Base-by-base conservation (phyloP, 2,113 vertebrate genomes). In the Erinaceus europaeus region DNA sequence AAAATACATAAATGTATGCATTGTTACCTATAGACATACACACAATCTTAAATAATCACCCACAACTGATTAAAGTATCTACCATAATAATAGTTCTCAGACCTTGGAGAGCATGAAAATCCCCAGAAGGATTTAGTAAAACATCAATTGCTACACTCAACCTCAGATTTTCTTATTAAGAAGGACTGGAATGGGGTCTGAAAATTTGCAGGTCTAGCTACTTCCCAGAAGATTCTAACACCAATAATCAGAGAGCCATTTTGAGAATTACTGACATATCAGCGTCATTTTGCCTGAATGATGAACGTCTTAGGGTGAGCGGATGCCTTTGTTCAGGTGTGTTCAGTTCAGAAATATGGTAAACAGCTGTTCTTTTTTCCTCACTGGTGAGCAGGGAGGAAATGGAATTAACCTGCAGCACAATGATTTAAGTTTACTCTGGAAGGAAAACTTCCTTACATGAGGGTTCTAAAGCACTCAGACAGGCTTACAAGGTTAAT, bases 371-470 rank as follows among this genome's bases (percentile, higher is more conserved):
- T 80, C 76, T 42, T 72, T 61, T 52, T 68, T n/a, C n/a, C 76
- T 88, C 68, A 42, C 75, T 15, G 9, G 72, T 67, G 84, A 86
- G 48, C 86, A 84, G 29, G 92, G 48, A 89, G 81, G 90, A 92
- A 92, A 92, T 94, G 74, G 91, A 80, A 84, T 94, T 93, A 88
- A 76, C 36, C 42, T 75, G 44, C 9, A 38, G 34, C 38, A 6
- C n/a, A 77, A 93, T 83, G 84, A 84, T 90, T 94, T 92, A 81
- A 61, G 46, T 80, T 91, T 57, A 59, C 86, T 90, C 82, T 61
- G 52, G 71, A 90, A 73, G 34, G 57, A 42, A 93, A 90, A 46
- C 0, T 0, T 50, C 50, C 81, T 84, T 72, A 75, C 61, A 50
- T 32, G 62, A 84, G 75, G 40, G 52, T 83, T 92, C 91, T 73